Base-by-base conservation (phyloP, 2,797 vertebrate species). In the Microctenopoma steveboyesi region DNA sequence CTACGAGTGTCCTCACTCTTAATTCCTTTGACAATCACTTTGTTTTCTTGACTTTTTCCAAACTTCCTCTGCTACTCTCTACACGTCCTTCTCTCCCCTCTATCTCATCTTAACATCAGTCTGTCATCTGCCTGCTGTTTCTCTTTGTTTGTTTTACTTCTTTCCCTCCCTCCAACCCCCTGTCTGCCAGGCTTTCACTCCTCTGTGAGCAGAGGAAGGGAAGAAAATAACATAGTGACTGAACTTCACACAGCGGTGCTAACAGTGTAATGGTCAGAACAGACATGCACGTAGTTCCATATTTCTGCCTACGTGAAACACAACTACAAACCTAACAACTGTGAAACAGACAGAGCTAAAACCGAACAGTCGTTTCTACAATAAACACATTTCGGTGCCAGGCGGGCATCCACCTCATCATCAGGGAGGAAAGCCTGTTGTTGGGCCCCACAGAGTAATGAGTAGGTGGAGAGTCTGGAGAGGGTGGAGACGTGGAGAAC, bases 21-120 rank as follows among this genome's bases (percentile, higher is more conserved):
- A 64, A 84, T 78, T 87, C 73, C 84, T 86, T 51, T 70, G 82
- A 84, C 61, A 22, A 83, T 87, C 66, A 50, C 72, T 84, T 22
- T 86, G 82, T 84, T 87, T 87, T 82, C 67, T 56, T 68, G 61
- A 11, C 7, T 46, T 82, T 69, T 61, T 70, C 45, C 47, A 78
- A 79, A 83, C 78, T 76, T 74, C 30, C 63, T 77, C 56, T 40
- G 69, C 68, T 82, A 78, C 58, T 76, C 79, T 70, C 60, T 56
- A 50, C 57, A 64, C 65, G 66, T 70, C 69, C 22, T 60, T 49
- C 58, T 59, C 69, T 76, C 48, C 25, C 60, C 45, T 67, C 51
- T 39, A 57, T 75, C 72, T 76, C 71, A 69, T 76, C 59, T 56
- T 42, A 72, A 73, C 73, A 81, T 86, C 84, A 77, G 70, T 88